Evolutionary conservation across 2,888 invertebrate species (phyloP).

Genomic region (Melipona beecheii): DNA sequence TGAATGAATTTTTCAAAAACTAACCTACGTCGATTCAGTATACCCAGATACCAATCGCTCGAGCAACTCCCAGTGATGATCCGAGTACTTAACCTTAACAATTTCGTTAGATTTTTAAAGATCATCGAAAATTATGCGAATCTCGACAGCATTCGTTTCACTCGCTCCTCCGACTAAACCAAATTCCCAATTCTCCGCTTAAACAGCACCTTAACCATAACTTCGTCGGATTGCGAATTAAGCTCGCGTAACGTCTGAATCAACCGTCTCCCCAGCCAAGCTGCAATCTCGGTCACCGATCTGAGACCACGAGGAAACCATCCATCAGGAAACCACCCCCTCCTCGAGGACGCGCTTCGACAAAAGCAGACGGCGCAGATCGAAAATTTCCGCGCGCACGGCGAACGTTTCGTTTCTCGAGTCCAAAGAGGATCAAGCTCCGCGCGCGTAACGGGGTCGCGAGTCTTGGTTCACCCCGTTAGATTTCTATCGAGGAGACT

Average conservation of each 20-base stretch:
- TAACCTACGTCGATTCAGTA: too few species aligned
- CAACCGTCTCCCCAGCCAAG: not conserved
- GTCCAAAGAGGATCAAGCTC: not conserved
- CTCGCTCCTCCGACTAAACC: not conserved
- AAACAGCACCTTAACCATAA: not conserved
- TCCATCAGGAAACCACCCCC: not conserved
- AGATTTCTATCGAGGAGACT: constrained; percentile 52
- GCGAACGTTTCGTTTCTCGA: not conserved
- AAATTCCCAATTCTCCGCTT: constrained; percentile 2
- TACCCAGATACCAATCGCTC: too few species aligned
- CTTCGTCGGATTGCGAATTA: not conserved
- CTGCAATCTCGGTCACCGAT: not conserved
- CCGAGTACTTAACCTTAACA: too few species aligned
- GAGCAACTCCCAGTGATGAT: too few species aligned
- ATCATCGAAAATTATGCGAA: too few species aligned
- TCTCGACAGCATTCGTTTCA: not conserved
- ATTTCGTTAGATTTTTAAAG: not conserved
- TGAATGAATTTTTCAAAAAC: too few species aligned
- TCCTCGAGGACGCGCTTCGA: not conserved
- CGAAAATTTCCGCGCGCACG: not conserved
- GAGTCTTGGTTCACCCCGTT: constrained; percentile 39
- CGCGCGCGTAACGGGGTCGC: constrained; percentile 34
- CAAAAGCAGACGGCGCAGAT: not conserved
- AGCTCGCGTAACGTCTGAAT: not conserved
- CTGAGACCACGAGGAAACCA: not conserved